Conservation (phyloP, 2,888 invertebrate species). For the Spodoptera picta region DNA sequence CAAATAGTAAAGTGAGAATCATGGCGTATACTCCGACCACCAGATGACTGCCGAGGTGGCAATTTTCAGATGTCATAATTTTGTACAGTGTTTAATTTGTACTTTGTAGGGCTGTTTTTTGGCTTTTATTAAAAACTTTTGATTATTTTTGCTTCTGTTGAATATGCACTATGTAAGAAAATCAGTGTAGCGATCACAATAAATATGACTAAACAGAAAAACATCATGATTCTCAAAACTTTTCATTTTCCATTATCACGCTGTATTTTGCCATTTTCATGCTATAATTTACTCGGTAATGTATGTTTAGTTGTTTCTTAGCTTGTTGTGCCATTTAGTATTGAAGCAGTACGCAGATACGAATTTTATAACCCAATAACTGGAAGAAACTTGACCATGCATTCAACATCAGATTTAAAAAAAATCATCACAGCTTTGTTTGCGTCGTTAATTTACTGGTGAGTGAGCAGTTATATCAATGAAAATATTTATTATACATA, state of each 20-base stretch:
- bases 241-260: conserved; percentile 24
- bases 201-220: conserved; percentile 14
- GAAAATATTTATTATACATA: too few relatives aligned
- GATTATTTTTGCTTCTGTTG: not conserved
- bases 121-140: conserved; percentile 10
- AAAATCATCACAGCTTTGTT: too few relatives aligned
- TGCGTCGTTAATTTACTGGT: too few relatives aligned
- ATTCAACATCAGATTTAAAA: too few relatives aligned
- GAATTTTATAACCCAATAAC: conserved; percentile 11
- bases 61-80: conserved; percentile 80
- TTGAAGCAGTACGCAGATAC: conserved; percentile 6
- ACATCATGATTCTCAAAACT: conserved; percentile 24
- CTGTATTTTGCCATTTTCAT: conserved; percentile 18
- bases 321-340: conserved; percentile 5
- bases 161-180: conserved; percentile 1
- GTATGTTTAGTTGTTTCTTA: not conserved
- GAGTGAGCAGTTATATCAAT: too few relatives aligned
- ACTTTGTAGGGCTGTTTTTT: conserved; percentile 18
- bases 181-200: not conserved
- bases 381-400: not conserved
- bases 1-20: conserved; percentile 34
- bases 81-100: conserved; percentile 51
- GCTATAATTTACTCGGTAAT: conserved; percentile 2
- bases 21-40: conserved; percentile 44
- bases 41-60: conserved; percentile 83